Percentiles rank a stretch among this genome's conserved stretches.
phyloP scores from a whole-genome alignment of 2,797 vertebrate species.

The Poecilia wingei region DNA sequence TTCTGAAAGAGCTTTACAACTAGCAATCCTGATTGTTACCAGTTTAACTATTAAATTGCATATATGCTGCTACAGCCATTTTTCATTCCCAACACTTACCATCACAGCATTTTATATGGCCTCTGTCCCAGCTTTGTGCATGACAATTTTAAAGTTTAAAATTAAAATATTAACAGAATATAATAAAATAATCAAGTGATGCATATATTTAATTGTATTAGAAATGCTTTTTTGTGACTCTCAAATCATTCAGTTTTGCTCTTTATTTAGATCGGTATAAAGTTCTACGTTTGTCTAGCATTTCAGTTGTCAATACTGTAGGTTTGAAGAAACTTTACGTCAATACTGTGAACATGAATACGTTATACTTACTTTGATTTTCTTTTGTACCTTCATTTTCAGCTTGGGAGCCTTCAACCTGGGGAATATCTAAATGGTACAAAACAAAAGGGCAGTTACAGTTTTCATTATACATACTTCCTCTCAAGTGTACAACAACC shows the following conservation, averaged over 20 bases:
- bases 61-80: background rate
- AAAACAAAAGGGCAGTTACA: background rate
- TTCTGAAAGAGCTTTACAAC: background rate
- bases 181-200: no score
- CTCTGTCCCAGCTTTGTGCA: background rate
- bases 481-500: background rate
- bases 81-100: background rate
- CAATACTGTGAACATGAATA: background rate
- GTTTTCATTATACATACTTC: background rate
- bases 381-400: constrained; percentile 26
- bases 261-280: background rate
- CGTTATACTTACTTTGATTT: constrained; percentile 36
- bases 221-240: background rate
- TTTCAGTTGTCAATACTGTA: background rate
- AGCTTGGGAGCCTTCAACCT: background rate
- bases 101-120: background rate
- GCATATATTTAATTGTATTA: no score
- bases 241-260: background rate
- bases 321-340: background rate
- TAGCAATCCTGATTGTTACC: background rate
- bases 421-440: accelerated
- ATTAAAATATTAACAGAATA: background rate
- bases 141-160: background rate
- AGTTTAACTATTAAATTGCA: background rate
- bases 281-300: background rate